Evolutionary conservation across 2,888 invertebrate species (phyloP).

Genomic region (Amphipyra berbera): DNA sequence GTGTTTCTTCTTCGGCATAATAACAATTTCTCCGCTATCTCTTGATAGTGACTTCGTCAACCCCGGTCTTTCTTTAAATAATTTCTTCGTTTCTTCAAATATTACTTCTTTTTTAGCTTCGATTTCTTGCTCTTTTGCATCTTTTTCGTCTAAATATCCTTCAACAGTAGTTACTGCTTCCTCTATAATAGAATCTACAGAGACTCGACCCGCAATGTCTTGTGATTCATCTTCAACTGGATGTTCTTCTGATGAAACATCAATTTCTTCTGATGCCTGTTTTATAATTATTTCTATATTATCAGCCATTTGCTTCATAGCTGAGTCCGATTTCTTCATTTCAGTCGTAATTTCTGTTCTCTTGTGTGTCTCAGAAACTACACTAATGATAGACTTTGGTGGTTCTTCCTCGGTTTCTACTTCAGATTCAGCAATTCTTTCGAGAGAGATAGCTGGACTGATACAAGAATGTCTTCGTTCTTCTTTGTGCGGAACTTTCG

Average conservation of each 20-base stretch:
- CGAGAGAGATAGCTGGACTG: slow-evolving; percentile 85
- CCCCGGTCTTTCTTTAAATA: slow-evolving; percentile 79
- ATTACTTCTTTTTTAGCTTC: slow-evolving; percentile 74
- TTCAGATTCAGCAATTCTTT: slow-evolving; percentile 86
- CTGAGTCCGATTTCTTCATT: slow-evolving; percentile 85
- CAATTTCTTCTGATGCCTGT: slow-evolving; percentile 86
- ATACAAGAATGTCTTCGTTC: slow-evolving; percentile 86
- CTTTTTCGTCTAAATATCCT: slow-evolving; percentile 76
- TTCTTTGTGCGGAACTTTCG: slow-evolving; percentile 85
- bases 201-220: slow-evolving; percentile 79
- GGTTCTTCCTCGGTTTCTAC: slow-evolving; percentile 83
- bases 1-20: slow-evolving; percentile 87
- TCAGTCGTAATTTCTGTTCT: slow-evolving; percentile 64
- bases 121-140: slow-evolving; percentile 69
- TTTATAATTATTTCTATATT: slow-evolving; percentile 88
- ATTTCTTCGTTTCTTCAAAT: slow-evolving; percentile 75
- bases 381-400: slow-evolving; percentile 57
- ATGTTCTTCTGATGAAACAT: slow-evolving; percentile 81
- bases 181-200: slow-evolving; percentile 86
- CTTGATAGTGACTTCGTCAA: slow-evolving; percentile 85
- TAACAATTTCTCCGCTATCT: slow-evolving; percentile 85
- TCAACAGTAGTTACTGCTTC: slow-evolving; percentile 85
- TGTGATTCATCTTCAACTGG: slow-evolving; percentile 66
- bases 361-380: slow-evolving; percentile 57
- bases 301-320: slow-evolving; percentile 88